phyloP scores from a whole-genome alignment of 1,140 invertebrate genomes.

The Caenorhabditis brenneri region DNA sequence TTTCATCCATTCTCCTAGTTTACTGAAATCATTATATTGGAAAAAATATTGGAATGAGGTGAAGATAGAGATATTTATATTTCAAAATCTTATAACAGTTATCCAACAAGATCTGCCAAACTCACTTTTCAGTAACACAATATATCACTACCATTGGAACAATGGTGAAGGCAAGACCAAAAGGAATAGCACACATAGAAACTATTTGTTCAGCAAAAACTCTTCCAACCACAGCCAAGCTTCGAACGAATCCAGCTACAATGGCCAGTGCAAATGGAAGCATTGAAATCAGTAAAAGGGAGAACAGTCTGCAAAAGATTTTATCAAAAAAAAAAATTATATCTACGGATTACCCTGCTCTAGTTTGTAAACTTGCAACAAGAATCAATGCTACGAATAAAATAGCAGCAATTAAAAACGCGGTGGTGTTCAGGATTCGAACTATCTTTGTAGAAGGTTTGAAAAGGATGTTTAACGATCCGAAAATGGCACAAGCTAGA shows the following conservation, averaged over 20 bases:
- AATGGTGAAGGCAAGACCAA: slow-evolving; percentile 44
- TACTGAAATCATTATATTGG: slow-evolving; percentile 19
- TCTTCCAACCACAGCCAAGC: slow-evolving; percentile 48
- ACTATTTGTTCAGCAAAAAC: slow-evolving; percentile 53
- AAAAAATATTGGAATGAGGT: too few relatives aligned
- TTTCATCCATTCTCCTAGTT: slow-evolving; percentile 50
- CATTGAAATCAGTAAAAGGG: slow-evolving; percentile 1
- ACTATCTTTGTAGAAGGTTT: slow-evolving; percentile 44
- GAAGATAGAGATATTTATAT: too few relatives aligned
- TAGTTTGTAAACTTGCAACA: slow-evolving; percentile 10
- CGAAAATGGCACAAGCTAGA: slow-evolving; percentile 30
- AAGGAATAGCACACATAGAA: slow-evolving; percentile 3
- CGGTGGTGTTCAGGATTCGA: slow-evolving; percentile 49
- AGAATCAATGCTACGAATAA: not conserved
- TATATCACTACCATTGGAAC: slow-evolving; percentile 48
- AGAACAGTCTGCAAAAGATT: slow-evolving; percentile 10
- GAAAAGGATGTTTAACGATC: slow-evolving; percentile 40
- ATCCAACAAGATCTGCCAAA: too few relatives aligned
- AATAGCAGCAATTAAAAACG: slow-evolving; percentile 39
- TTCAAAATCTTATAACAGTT: too few relatives aligned
- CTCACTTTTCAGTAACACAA: slow-evolving; percentile 49
- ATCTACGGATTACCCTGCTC: not conserved
- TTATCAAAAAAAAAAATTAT: not conserved
- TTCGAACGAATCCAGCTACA: slow-evolving; percentile 48
- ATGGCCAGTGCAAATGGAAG: slow-evolving; percentile 47